Conservation (phyloP, 2,113 vertebrate species). For the Bufo gargarizans region DNA sequence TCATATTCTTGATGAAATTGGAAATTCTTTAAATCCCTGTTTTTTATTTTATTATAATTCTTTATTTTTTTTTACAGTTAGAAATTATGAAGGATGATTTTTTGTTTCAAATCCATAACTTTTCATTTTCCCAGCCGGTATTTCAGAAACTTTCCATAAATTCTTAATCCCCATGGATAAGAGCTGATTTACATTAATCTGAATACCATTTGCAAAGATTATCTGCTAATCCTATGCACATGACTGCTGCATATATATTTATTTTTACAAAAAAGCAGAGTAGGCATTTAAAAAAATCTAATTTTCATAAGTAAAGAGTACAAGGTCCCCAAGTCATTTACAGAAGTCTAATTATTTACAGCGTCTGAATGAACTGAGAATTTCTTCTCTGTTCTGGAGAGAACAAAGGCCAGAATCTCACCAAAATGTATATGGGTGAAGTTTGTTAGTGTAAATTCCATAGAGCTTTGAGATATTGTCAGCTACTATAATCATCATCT, state of each 20-base stretch:
- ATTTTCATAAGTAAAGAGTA: slow-evolving; percentile 49
- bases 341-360: not conserved
- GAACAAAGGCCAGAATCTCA: not conserved
- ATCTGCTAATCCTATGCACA: slow-evolving; percentile 42
- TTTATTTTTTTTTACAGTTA: not conserved
- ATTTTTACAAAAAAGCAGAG: slow-evolving; percentile 41
- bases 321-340: not conserved
- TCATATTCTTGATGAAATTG: not conserved
- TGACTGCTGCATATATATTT: slow-evolving; percentile 17
- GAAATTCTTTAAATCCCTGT: not conserved
- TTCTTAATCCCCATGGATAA: slow-evolving; percentile 39
- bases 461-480: not conserved
- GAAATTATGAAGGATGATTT: not conserved
- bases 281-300: slow-evolving; percentile 32
- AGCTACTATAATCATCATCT: not conserved
- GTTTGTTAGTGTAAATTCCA: not conserved
- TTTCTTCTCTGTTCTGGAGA: not conserved
- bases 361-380: not conserved
- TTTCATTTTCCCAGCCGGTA: not conserved
- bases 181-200: slow-evolving; percentile 42
- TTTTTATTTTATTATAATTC: not conserved
- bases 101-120: not conserved
- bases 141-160: slow-evolving; percentile 11
- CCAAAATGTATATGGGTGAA: not conserved
- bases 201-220: slow-evolving; percentile 46